Percentiles rank a stretch among this genome's conserved stretches.
Conservation (phyloP, 35 echinoderm and acorn worm genomes). For the Eucidaris tribuloides region DNA sequence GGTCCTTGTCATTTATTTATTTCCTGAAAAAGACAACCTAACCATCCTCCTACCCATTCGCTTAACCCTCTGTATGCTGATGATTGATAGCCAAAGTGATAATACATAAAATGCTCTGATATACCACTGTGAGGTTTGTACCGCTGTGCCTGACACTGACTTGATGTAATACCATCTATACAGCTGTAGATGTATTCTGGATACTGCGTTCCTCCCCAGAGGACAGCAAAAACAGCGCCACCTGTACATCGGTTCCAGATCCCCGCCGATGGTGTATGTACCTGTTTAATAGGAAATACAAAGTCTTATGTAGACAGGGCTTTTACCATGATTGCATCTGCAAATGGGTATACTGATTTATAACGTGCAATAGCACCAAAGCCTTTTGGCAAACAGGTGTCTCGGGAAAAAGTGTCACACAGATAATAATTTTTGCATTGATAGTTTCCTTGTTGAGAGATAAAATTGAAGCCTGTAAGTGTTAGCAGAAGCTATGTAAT, state of each 20-base stretch:
- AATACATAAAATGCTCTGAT: background rate
- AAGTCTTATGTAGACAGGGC: background rate
- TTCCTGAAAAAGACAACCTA: background rate
- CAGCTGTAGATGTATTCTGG: conserved; percentile 43
- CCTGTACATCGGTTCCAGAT: conserved; percentile 32
- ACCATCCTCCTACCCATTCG: background rate
- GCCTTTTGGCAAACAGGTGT: background rate
- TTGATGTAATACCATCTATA: background rate
- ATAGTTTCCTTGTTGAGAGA: background rate
- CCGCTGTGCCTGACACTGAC: too few relatives aligned
- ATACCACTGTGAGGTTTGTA: too few relatives aligned
- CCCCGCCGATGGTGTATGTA: conserved; percentile 44
- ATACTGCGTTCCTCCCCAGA: conserved; percentile 41
- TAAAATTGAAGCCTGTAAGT: background rate
- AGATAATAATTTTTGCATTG: background rate
- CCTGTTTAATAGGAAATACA: conserved; percentile 14
- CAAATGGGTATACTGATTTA: background rate
- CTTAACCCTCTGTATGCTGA: background rate
- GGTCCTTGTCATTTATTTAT: background rate
- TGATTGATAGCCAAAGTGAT: background rate
- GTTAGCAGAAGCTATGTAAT: too few relatives aligned
- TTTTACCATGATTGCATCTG: background rate
- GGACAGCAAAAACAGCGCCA: conserved; percentile 44
- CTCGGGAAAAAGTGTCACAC: background rate
- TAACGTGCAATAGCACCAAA: background rate